Conservation (phyloP, 2,113 vertebrate genomes). For the Hyperopisus bebe region DNA sequence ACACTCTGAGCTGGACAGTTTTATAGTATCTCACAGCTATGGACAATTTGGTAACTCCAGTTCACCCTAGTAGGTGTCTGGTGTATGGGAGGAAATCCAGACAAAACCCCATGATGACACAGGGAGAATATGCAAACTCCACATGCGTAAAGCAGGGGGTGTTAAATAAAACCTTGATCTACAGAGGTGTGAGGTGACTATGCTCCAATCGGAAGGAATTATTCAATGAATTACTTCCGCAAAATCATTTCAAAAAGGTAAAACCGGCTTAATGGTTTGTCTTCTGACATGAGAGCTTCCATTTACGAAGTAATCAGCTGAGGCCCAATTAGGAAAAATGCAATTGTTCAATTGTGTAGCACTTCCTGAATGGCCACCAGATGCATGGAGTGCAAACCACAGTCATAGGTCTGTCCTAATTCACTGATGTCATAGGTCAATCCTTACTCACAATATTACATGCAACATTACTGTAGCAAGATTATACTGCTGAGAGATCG, state of each 20-base stretch:
- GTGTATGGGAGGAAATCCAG: background rate
- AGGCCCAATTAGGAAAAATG: background rate
- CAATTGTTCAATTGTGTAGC: background rate
- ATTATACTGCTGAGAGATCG: background rate
- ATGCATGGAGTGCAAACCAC: background rate
- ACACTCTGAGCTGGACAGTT: background rate
- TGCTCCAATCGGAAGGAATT: background rate
- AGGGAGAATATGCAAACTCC: background rate
- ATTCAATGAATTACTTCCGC: background rate
- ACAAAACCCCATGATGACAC: background rate
- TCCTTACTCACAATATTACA: background rate
- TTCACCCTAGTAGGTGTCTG: background rate
- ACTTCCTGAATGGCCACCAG: background rate
- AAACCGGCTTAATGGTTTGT: background rate
- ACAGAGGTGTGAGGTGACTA: background rate
- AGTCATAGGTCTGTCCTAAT: background rate
- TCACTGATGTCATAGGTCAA: no score
- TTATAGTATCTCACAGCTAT: background rate
- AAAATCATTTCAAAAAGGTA: background rate
- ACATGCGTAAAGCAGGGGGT: background rate
- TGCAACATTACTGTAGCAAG: background rate
- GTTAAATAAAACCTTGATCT: background rate
- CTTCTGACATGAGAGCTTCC: background rate
- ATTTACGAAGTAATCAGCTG: background rate
- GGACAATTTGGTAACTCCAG: background rate